Conservation (phyloP, 64 coral and sea anemone species). For the Catalaphyllia jardinei region DNA sequence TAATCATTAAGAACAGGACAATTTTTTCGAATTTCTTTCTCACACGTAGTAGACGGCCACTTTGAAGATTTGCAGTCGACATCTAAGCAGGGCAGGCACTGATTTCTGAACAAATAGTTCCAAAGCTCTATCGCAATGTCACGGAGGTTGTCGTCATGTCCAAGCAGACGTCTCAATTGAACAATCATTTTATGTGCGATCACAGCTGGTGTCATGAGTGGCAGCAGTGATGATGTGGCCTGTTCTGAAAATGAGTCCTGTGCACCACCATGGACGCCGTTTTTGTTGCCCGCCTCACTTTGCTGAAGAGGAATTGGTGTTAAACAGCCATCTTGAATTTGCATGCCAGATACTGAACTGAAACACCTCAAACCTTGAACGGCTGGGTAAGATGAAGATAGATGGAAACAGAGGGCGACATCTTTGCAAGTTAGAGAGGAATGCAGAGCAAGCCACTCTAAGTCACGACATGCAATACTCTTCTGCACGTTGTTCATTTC, state of each 20-base stretch:
- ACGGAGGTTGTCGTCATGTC: neutral
- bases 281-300: neutral
- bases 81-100: neutral
- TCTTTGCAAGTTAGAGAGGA: neutral
- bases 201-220: neutral
- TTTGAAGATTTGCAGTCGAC: neutral
- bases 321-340: neutral
- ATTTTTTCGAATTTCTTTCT: neutral
- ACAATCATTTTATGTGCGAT: neutral
- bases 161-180: neutral
- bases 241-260: neutral
- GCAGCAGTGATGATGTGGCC: neutral
- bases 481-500: neutral
- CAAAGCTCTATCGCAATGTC: neutral
- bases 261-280: neutral
- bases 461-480: neutral
- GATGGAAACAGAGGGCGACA: neutral
- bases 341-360: neutral
- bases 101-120: neutral
- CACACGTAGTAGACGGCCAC: neutral
- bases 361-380: neutral
- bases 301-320: neutral
- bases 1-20: conserved; percentile 1
- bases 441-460: conserved; percentile 18
- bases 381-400: neutral